Conservation (phyloP, 2,113 vertebrate species). For the Furnarius figulus region DNA sequence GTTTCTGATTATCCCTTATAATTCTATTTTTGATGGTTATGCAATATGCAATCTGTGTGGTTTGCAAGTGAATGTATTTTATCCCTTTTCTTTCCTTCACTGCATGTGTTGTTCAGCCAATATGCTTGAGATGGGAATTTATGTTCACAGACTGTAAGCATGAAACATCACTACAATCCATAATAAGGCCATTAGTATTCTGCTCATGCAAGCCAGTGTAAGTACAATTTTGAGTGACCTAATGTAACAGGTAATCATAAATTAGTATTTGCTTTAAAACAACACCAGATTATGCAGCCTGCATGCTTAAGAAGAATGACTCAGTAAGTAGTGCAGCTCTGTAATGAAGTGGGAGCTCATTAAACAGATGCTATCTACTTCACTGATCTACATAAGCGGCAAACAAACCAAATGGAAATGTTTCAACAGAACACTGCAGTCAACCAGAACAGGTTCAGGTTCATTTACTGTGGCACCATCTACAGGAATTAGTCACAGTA, state of each 20-base stretch:
- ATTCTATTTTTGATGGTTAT: constrained; percentile 30
- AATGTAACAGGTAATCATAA: constrained; percentile 86
- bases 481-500: constrained; percentile 76
- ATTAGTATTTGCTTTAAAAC: constrained; percentile 84
- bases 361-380: constrained; percentile 78
- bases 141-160: constrained; percentile 49
- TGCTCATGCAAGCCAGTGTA: constrained; percentile 58
- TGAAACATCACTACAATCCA: constrained; percentile 45
- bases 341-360: constrained; percentile 81
- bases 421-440: constrained; percentile 72
- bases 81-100: background rate
- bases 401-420: constrained; percentile 77
- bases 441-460: constrained; percentile 78
- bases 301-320: constrained; percentile 72
- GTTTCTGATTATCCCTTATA: background rate
- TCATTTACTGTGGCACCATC: constrained; percentile 74
- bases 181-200: constrained; percentile 78
- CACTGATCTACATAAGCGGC: constrained; percentile 56
- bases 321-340: constrained; percentile 53
- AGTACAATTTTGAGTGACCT: constrained; percentile 79
- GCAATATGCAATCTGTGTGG: background rate
- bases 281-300: constrained; percentile 67
- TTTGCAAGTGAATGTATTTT: constrained; percentile 45
- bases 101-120: constrained; percentile 43
- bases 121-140: constrained; percentile 65